phyloP scores from a whole-genome alignment of 2,888 invertebrate genomes.

The Shargacucullia verbasci region DNA sequence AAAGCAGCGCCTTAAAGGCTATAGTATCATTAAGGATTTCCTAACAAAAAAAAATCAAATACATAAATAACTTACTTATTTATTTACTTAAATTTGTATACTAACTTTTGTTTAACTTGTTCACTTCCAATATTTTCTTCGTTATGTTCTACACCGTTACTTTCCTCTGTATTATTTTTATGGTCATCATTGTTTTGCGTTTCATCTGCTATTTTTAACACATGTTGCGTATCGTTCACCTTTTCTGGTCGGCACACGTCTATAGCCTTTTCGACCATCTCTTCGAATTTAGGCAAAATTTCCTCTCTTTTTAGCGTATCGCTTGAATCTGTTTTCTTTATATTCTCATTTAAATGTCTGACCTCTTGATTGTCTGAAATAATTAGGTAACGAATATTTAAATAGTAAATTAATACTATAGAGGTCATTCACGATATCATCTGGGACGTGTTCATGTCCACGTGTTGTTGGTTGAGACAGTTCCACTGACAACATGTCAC shows the following conservation, averaged over 20 bases:
- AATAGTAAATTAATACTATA: no score
- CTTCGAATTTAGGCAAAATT: conserved; percentile 70
- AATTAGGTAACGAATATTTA: background rate
- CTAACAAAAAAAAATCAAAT: no score
- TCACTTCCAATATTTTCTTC: conserved; percentile 11
- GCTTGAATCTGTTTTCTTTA: conserved; percentile 30
- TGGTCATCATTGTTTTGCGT: conserved; percentile 21
- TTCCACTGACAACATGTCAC: conserved; percentile 48
- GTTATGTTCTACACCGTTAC: conserved; percentile 15
- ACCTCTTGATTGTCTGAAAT: conserved; percentile 58
- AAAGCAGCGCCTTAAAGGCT: no score
- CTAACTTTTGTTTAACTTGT: conserved; percentile 28
- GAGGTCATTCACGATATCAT: no score
- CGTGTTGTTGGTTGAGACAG: conserved; percentile 15
- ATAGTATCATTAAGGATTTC: no score
- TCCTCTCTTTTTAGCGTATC: conserved; percentile 57
- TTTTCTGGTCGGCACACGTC: conserved; percentile 30
- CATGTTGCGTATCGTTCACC: conserved; percentile 60
- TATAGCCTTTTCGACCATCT: conserved; percentile 77
- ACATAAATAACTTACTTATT: no score
- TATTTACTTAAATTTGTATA: background rate
- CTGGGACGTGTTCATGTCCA: background rate
- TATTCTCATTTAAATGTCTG: conserved; percentile 44
- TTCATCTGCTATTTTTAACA: conserved; percentile 17
- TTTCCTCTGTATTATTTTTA: conserved; percentile 26